These are phyloP conservation scores for Callocephalon fimbriatum DNA, from an alignment of 2,113 vertebrate species.

Conservation along the genomic window DNA sequence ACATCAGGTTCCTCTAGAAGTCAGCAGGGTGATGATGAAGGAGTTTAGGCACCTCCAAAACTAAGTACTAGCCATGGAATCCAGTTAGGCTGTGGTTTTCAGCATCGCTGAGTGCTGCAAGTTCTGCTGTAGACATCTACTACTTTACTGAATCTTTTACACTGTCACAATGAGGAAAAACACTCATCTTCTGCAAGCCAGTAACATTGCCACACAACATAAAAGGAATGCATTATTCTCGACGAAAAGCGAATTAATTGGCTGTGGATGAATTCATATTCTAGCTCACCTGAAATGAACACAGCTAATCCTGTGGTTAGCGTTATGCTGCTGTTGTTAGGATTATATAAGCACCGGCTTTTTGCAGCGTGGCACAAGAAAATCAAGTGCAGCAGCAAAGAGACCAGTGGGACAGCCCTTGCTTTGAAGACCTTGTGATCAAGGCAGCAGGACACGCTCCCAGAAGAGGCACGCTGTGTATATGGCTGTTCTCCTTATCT, in stretches of 20 bases:
- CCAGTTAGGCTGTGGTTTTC: neutral
- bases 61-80: neutral
- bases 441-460: neutral
- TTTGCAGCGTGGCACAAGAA: neutral
- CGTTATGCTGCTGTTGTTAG: neutral
- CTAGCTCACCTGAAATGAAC: neutral
- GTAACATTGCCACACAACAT: neutral
- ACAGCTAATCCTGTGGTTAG: neutral
- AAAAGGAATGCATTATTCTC: neutral
- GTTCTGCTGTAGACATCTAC: neutral
- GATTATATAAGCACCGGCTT: neutral
- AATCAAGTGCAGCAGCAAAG: neutral
- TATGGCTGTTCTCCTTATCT: neutral
- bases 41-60: neutral
- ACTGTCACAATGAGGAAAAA: neutral
- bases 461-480: accelerated
- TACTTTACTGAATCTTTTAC: neutral
- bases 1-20: neutral
- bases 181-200: accelerated
- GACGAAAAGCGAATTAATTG: neutral
- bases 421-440: neutral
- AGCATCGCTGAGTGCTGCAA: neutral
- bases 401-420: neutral
- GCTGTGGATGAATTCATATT: neutral
- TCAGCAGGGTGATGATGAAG: neutral